phyloP scores from a whole-genome alignment of 2,797 vertebrate species.

The Anomalospiza imberbis region DNA sequence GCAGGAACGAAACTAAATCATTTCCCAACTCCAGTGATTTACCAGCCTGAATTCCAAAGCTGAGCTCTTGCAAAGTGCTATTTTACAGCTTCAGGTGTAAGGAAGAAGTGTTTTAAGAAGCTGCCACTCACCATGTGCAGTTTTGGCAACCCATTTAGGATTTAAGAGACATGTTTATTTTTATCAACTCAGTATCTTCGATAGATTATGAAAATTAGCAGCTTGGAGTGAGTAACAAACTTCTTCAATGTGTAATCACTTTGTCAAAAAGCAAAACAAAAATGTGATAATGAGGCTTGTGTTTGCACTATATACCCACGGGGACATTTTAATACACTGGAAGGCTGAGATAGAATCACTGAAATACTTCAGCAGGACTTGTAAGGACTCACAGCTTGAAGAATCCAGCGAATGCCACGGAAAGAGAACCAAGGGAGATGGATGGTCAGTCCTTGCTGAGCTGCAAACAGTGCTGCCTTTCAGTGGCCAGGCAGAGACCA shows the following conservation, averaged over 20 bases:
- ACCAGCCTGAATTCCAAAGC: not conserved
- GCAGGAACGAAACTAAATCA: not conserved
- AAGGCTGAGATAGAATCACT: not conserved
- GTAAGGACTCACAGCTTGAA: not conserved
- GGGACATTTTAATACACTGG: not conserved
- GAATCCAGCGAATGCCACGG: not conserved
- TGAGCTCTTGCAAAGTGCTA: not conserved
- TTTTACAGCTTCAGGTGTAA: conserved; percentile 41
- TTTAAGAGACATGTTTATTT: conserved; percentile 11
- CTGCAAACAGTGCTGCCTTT: fast-evolving
- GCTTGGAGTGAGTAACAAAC: not conserved
- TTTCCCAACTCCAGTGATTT: not conserved
- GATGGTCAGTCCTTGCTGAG: not conserved
- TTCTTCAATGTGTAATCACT: not conserved
- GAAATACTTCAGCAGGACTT: not conserved
- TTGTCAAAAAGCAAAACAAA: conserved; percentile 32
- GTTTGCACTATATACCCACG: not conserved
- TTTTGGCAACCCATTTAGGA: conserved; percentile 7
- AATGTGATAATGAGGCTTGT: conserved; percentile 16
- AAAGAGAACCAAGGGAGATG: not conserved
- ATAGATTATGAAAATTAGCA: conserved; percentile 26
- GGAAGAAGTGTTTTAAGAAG: not conserved
- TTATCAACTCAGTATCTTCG: not conserved
- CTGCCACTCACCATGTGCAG: not conserved
- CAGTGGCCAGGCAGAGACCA: not conserved